phyloP scores from a whole-genome alignment of 35 echinoderm and acorn worm genomes.

The Anneissia japonica region DNA sequence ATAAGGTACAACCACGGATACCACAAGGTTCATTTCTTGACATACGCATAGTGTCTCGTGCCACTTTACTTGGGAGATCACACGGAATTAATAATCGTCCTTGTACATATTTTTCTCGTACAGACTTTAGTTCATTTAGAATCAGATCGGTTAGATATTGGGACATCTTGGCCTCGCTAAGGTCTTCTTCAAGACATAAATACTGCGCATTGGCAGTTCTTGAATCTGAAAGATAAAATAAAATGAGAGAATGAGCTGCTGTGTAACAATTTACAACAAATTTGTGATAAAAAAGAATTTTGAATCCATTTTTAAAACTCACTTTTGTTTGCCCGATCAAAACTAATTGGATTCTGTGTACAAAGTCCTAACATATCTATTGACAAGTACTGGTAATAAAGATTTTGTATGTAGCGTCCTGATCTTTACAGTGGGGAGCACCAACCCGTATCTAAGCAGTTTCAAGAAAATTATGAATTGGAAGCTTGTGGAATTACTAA shows the following conservation, averaged over 20 bases:
- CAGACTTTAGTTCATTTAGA: conserved; percentile 43
- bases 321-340: no score
- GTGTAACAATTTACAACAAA: no score
- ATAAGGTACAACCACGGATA: conserved; percentile 68
- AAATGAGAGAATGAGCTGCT: not conserved
- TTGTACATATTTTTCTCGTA: conserved; percentile 27
- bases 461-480: no score
- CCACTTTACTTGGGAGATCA: conserved; percentile 48
- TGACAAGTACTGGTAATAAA: no score
- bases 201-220: conserved; percentile 20
- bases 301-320: no score
- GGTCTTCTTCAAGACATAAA: conserved; percentile 36
- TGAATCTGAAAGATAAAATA: conserved; percentile 38
- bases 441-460: no score
- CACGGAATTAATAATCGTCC: conserved; percentile 58
- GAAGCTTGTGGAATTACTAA: no score
- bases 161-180: conserved; percentile 55
- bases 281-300: no score
- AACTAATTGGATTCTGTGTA: no score
- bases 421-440: no score
- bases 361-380: no score
- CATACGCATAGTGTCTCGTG: conserved; percentile 70
- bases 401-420: no score
- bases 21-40: conserved; percentile 85
- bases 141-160: conserved; percentile 57